phyloP scores from a whole-genome alignment of 2,113 vertebrate species.

The Corythaixoides concolor region DNA sequence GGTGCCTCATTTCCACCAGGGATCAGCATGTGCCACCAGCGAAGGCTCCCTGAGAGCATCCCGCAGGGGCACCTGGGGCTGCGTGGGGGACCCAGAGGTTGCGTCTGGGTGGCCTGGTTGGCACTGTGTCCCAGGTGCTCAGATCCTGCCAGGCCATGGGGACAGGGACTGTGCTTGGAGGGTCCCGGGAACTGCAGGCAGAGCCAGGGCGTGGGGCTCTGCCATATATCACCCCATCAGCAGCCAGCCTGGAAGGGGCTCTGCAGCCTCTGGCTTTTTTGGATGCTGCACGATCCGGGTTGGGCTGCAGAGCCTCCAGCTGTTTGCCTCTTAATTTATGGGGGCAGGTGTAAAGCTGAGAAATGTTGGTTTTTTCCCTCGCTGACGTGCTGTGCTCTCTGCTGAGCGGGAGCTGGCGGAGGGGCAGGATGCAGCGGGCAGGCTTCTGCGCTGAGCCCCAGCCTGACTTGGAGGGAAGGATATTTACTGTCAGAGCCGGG shows the following conservation, averaged over 20 bases:
- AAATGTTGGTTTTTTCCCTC: slow-evolving; percentile 18
- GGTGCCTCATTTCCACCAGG: background rate
- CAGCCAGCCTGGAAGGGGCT: background rate
- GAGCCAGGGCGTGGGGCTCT: background rate
- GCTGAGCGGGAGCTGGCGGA: background rate
- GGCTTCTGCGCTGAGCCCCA: background rate
- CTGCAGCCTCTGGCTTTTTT: background rate
- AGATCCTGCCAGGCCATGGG: background rate
- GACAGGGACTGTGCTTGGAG: accelerated
- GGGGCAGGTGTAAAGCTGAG: slow-evolving; percentile 40
- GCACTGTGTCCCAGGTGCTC: background rate
- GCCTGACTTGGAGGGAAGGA: background rate
- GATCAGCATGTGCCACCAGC: accelerated
- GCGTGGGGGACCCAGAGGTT: accelerated
- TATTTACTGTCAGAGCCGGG: background rate
- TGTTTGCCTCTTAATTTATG: slow-evolving; percentile 45
- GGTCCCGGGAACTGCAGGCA: background rate
- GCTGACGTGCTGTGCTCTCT: background rate
- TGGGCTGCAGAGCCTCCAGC: background rate
- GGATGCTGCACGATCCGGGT: background rate
- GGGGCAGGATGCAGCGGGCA: background rate
- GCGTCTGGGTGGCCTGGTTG: background rate
- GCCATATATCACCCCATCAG: background rate
- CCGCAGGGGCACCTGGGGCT: accelerated
- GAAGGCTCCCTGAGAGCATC: background rate